Conservation (phyloP, 2,888 invertebrate species). For the Lutraria lutraria region DNA sequence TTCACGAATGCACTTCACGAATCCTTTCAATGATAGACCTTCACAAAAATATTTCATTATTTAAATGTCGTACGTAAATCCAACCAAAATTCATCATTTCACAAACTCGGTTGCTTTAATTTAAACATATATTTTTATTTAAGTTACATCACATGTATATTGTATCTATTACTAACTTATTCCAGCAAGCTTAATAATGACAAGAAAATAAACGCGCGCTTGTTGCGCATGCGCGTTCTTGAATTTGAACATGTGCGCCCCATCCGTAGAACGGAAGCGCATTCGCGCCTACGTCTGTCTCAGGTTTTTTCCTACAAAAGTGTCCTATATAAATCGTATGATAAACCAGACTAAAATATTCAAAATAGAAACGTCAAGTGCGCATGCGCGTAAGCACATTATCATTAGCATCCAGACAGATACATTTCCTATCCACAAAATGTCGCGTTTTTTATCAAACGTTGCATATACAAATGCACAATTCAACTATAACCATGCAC, state of each 20-base stretch:
- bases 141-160: background rate
- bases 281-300: constrained; percentile 62
- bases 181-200: constrained; percentile 33
- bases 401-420: constrained; percentile 63
- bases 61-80: background rate
- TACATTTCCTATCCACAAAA: constrained; percentile 48
- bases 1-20: background rate
- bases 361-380: constrained; percentile 57
- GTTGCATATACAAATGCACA: constrained; percentile 40
- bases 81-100: background rate
- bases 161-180: constrained; percentile 39
- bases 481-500: constrained; percentile 37
- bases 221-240: constrained; percentile 63
- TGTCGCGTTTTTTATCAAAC: constrained; percentile 34
- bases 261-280: constrained; percentile 49
- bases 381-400: constrained; percentile 63
- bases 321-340: constrained; percentile 54
- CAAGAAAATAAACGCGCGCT: constrained; percentile 32
- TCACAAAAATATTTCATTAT: background rate
- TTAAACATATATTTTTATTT: constrained; percentile 15
- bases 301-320: constrained; percentile 50
- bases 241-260: constrained; percentile 67
- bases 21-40: background rate
- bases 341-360: constrained; percentile 65
- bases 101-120: background rate